Conservation (phyloP, 2,797 vertebrate genomes). For the Urocyon cinereoargenteus region DNA sequence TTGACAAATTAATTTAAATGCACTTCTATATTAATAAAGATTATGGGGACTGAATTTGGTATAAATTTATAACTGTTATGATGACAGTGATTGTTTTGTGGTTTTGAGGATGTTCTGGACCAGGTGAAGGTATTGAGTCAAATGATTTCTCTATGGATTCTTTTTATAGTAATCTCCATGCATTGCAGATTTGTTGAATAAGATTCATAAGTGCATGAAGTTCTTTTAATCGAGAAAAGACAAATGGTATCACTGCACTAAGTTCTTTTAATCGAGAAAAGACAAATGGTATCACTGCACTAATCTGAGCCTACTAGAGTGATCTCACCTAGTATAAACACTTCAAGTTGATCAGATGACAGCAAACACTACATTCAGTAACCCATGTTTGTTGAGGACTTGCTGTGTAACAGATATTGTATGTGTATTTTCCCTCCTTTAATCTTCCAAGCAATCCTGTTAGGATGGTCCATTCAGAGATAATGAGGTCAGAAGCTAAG, state of each 20-base stretch:
- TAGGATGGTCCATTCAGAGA: not conserved
- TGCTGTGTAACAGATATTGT: not conserved
- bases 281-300: not conserved
- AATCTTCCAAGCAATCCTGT: conserved; percentile 2
- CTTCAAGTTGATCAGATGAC: conserved; percentile 15
- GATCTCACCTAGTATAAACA: conserved; percentile 2
- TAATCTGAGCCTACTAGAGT: not conserved
- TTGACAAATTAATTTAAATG: conserved; percentile 54
- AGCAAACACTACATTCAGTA: not conserved
- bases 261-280: conserved; percentile 55
- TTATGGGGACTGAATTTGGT: not conserved
- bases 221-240: conserved; percentile 55
- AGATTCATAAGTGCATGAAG: not conserved
- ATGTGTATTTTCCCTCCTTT: conserved; percentile 25
- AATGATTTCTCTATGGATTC: not conserved
- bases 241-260: not conserved
- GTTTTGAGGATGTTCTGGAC: conserved; percentile 44
- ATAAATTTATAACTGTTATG: not conserved
- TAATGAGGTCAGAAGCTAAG: conserved; percentile 15
- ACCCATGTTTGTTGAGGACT: not conserved
- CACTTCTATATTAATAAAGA: not conserved
- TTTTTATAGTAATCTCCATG: conserved; percentile 21
- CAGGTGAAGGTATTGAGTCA: not conserved
- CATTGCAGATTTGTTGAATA: not conserved
- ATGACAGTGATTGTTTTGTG: not conserved